Evolutionary conservation across 2,888 invertebrate species (phyloP), one percentile per base, ranked within the genome.

Genomic region (Pseudococcus longispinus): DNA sequence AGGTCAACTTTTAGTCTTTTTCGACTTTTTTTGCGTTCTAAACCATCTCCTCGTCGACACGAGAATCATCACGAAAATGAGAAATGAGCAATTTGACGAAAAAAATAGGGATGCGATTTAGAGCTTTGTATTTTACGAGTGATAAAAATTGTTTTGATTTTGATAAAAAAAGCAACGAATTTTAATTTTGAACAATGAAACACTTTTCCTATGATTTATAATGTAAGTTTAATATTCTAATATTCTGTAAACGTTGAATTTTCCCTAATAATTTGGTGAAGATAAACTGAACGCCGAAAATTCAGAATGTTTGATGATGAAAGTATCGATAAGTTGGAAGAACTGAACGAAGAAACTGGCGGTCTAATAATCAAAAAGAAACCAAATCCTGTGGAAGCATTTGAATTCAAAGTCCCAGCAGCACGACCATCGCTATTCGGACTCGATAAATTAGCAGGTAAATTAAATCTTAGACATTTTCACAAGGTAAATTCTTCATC

Each of bases 401-500:
- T 89, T 87, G 88, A 89, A 80, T 95, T 96, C 89, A 96, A 96
- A 91, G 93, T 95, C 85, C 96, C 95, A 0, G 94, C 93, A 89
- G 89, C 89, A 0, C 89, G 89, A 88, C 93, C 93, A 60, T 97
- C 97, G 0, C 91, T 95, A 11, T 91, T 97, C 8, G 97, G 97
- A 0, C 91, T 97, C 84, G 97, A 97, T 90, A 95, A 94, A 90
- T 91, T 97, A 88, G 97, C 97, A 23, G 95, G 91, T 91, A 89
- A 88, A 88, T 80, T 55, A 55, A 15, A 55, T 55, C 32, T 0
- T 29, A 29, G 8, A 1, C 4, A 65, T 37, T 15, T 13, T 37
- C 9, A 60, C 15, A 4, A 15, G 4, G 18, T 88, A 37, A 32
- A 85, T 77, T 88, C 89, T 18, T 86, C 20, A 80, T 80, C 15